Percentiles rank a stretch among this genome's conserved stretches.
Conservation (phyloP, 2,113 vertebrate species). For the Arvicanthis niloticus region DNA sequence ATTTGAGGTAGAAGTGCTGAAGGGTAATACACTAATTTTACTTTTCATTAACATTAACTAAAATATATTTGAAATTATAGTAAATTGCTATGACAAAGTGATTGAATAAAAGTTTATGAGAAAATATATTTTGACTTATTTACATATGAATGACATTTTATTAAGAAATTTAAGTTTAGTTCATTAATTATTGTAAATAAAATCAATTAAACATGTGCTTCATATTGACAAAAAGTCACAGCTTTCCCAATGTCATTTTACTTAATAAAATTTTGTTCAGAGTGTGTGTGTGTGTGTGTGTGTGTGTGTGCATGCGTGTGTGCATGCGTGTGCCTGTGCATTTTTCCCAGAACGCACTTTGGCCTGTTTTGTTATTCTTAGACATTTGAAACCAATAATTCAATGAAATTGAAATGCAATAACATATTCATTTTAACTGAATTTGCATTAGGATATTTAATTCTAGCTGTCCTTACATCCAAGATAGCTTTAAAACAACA, state of each 20-base stretch:
- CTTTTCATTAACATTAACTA: constrained; percentile 83
- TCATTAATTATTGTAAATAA: constrained; percentile 46
- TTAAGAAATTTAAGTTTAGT: constrained; percentile 40
- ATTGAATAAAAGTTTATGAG: constrained; percentile 77
- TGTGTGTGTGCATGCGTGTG: neutral
- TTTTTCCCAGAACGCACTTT: neutral
- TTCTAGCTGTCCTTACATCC: constrained; percentile 17
- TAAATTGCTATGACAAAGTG: constrained; percentile 71
- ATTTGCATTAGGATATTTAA: constrained; percentile 46
- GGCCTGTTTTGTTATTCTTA: neutral
- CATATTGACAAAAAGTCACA: constrained; percentile 6
- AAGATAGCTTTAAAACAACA: constrained; percentile 28
- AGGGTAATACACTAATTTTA: constrained; percentile 65
- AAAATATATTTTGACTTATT: constrained; percentile 50
- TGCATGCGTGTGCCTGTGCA: too few relatives aligned
- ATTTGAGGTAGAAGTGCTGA: constrained; percentile 58
- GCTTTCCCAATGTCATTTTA: constrained; percentile 38
- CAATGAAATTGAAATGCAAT: constrained; percentile 47
- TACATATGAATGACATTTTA: constrained; percentile 12
- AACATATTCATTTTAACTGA: constrained; percentile 56
- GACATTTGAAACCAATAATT: constrained; percentile 63
- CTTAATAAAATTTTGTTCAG: constrained; percentile 6
- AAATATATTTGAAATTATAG: constrained; percentile 83
- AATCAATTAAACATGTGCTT: constrained; percentile 24
- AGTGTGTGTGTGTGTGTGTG: neutral